Percentiles rank a stretch among this genome's conserved stretches.
Conservation (phyloP, 2,113 vertebrate genomes). For the Charadrius vociferus region DNA sequence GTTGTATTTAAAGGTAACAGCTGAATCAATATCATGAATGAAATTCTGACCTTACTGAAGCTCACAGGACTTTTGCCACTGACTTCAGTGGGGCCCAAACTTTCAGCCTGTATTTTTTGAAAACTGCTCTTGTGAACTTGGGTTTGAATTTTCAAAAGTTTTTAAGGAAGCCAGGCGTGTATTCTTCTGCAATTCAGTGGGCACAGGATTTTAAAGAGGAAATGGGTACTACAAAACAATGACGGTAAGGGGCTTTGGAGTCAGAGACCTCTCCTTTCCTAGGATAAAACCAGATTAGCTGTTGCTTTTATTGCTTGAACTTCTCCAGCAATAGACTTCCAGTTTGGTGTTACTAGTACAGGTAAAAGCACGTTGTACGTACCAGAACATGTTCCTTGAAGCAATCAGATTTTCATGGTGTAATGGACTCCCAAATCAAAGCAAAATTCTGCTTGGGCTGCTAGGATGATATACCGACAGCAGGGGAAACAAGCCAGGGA, state of each 20-base stretch:
- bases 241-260: background rate
- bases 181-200: background rate
- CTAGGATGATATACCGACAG: background rate
- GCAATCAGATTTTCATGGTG: background rate
- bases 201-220: background rate
- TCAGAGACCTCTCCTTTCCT: background rate
- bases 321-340: background rate
- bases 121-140: background rate
- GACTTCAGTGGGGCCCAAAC: background rate
- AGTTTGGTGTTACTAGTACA: background rate
- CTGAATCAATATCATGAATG: constrained; percentile 30
- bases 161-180: background rate
- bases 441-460: background rate
- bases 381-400: background rate
- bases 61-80: background rate
- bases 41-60: background rate
- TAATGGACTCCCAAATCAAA: constrained; percentile 23
- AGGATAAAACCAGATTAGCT: background rate
- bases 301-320: background rate
- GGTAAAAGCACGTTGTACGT: background rate
- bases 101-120: background rate
- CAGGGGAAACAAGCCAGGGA: background rate
- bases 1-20: constrained; percentile 1
- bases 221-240: background rate
- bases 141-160: background rate